Percentiles rank a stretch among this genome's conserved stretches.
Conservation (phyloP, 2,113 vertebrate genomes). For the Cisticola juncidis region DNA sequence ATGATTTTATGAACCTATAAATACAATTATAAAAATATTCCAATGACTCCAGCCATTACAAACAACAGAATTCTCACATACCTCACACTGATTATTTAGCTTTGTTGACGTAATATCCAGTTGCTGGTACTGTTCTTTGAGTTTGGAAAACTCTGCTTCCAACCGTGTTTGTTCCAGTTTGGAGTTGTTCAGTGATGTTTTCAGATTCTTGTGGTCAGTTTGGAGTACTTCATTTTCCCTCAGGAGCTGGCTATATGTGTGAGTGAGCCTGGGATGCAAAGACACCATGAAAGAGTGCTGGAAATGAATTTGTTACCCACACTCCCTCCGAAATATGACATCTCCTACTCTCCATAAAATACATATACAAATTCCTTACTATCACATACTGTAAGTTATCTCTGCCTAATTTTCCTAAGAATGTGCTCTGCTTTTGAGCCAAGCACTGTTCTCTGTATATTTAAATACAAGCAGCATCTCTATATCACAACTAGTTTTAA, state of each 20-base stretch:
- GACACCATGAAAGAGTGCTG: not conserved
- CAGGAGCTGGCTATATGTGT: slow-evolving; percentile 84
- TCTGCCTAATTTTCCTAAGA: not conserved
- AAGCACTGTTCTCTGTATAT: not conserved
- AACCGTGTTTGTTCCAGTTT: slow-evolving; percentile 94
- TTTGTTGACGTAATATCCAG: slow-evolving; percentile 96
- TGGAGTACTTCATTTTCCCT: slow-evolving; percentile 92
- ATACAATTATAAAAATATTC: not conserved
- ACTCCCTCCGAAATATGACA: not conserved
- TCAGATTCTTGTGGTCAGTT: slow-evolving; percentile 91
- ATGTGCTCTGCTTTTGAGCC: not conserved
- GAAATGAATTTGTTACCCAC: not conserved
- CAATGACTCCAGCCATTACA: not conserved
- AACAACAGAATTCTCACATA: slow-evolving; percentile 27
- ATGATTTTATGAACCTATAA: not conserved
- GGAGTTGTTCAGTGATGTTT: slow-evolving; percentile 88
- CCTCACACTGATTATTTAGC: slow-evolving; percentile 97
- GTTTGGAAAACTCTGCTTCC: slow-evolving; percentile 94
- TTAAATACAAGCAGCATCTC: not conserved
- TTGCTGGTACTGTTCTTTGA: slow-evolving; percentile 95
- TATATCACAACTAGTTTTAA: not conserved
- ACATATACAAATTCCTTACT: rapidly evolving
- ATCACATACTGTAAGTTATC: not conserved
- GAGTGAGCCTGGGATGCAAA: slow-evolving; percentile 81
- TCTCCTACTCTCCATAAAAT: not conserved